Evolutionary conservation across 2,888 invertebrate species (phyloP).

Genomic region (Empis livida): DNA sequence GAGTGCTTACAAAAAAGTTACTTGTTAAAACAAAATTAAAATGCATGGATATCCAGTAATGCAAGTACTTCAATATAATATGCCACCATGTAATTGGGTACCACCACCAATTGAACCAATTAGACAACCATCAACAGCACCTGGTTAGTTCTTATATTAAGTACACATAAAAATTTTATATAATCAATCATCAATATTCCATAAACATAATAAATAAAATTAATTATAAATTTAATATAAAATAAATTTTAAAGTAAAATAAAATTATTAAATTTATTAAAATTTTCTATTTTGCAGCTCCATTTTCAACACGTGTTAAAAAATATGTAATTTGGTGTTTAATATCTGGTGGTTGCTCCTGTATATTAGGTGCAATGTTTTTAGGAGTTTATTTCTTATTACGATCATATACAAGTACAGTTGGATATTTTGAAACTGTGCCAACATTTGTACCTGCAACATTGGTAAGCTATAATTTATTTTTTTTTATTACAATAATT

Average conservation of each 20-base stretch:
- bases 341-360: conserved; percentile 61
- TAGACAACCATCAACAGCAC: conserved; percentile 20
- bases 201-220: neutral
- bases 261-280: too few species aligned
- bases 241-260: too few species aligned
- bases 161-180: too few species aligned
- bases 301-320: conserved; percentile 37
- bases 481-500: neutral
- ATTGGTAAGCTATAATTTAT: conserved; percentile 53
- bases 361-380: conserved; percentile 59
- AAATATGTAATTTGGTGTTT: conserved; percentile 69
- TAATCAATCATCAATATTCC: too few species aligned
- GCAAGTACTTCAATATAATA: conserved; percentile 51
- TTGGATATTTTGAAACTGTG: conserved; percentile 75
- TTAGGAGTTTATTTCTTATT: conserved; percentile 64
- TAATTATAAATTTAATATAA: too few species aligned
- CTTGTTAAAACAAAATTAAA: conserved; percentile 7
- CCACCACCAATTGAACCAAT: conserved; percentile 28
- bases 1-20: too few species aligned
- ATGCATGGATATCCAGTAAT: conserved; percentile 53
- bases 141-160: too few species aligned
- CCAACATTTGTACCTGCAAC: conserved; percentile 90
- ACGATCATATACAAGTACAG: conserved; percentile 59
- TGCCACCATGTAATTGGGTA: conserved; percentile 37
- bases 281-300: conserved; percentile 32